These are phyloP conservation scores for Harpalus rubripes DNA, from an alignment of 2,888 invertebrate genomes.

Conservation along the genomic window DNA sequence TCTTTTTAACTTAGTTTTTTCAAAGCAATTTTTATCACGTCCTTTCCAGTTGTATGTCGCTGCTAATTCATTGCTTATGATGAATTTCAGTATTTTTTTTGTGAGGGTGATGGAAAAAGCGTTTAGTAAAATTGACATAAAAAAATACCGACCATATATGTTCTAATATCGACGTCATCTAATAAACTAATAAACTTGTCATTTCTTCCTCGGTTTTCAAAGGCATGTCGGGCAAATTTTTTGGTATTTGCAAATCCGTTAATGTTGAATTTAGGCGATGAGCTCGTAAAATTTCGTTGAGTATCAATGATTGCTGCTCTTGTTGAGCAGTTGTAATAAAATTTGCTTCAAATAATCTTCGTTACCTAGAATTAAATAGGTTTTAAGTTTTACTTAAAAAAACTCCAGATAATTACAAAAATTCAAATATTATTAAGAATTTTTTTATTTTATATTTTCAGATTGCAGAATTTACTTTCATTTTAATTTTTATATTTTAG, in stretches of 20 bases:
- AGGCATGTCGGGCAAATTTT: not conserved
- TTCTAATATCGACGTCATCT: conserved; percentile 3
- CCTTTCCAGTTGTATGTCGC: conserved; percentile 52
- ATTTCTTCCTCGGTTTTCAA: conserved; percentile 15
- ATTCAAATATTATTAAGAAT: too few species aligned
- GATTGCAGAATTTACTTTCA: too few species aligned
- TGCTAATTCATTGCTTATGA: conserved; percentile 39
- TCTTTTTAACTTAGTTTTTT: conserved; percentile 45
- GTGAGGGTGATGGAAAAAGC: conserved; percentile 43
- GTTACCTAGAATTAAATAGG: not conserved
- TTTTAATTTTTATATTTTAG: too few species aligned
- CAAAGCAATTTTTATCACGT: conserved; percentile 52
- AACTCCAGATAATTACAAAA: too few species aligned
- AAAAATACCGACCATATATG: not conserved
- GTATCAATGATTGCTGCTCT: conserved; percentile 13
- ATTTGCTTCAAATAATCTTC: not conserved
- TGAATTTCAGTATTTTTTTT: conserved; percentile 33
- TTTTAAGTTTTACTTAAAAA: too few species aligned
- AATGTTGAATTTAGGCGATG: not conserved
- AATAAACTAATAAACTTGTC: not conserved
- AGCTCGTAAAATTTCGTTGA: not conserved
- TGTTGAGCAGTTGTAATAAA: not conserved
- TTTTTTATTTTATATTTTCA: too few species aligned
- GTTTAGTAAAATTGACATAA: conserved; percentile 1
- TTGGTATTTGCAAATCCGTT: conserved; percentile 8